A percentile compares a stretch with the other conserved stretches of the same genome.
Conservation (phyloP, 2,888 invertebrate species). For the Drosophila kuntzei region DNA sequence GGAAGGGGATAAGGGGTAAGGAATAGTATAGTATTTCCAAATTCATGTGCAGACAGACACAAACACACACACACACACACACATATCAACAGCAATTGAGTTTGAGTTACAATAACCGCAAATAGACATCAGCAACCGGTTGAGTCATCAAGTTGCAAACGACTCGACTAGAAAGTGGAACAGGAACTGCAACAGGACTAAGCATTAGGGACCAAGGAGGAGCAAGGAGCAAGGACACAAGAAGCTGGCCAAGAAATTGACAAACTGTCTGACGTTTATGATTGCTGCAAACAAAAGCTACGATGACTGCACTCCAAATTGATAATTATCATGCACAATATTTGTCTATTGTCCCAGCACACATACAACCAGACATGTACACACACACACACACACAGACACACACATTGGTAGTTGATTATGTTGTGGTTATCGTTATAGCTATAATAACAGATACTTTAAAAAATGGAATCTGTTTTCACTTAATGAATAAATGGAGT, state of each 20-base stretch:
- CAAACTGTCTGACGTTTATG: conserved; percentile 68
- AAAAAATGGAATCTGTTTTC: background rate
- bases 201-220: conserved; percentile 1
- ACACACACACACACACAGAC: background rate
- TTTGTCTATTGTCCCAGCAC: conserved; percentile 52
- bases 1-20: background rate
- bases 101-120: conserved; percentile 75
- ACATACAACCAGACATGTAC: conserved; percentile 8
- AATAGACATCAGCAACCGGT: conserved; percentile 70
- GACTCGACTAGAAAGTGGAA: conserved; percentile 10
- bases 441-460: background rate
- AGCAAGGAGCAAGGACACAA: conserved; percentile 9
- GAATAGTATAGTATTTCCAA: conserved; percentile 29
- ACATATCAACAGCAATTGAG: conserved; percentile 61
- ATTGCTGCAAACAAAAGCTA: conserved; percentile 78
- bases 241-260: conserved; percentile 18
- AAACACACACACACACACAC: background rate
- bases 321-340: conserved; percentile 75
- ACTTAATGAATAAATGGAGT: background rate
- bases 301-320: conserved; percentile 77
- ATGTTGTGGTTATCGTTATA: background rate
- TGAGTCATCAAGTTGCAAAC: conserved; percentile 69
- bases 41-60: conserved; percentile 24
- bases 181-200: conserved; percentile 7
- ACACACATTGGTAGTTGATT: conserved; percentile 27